Percentiles rank a stretch among this genome's conserved stretches.
Conservation (phyloP, 2,113 vertebrate species). For the Choloepus hoffmanni region DNA sequence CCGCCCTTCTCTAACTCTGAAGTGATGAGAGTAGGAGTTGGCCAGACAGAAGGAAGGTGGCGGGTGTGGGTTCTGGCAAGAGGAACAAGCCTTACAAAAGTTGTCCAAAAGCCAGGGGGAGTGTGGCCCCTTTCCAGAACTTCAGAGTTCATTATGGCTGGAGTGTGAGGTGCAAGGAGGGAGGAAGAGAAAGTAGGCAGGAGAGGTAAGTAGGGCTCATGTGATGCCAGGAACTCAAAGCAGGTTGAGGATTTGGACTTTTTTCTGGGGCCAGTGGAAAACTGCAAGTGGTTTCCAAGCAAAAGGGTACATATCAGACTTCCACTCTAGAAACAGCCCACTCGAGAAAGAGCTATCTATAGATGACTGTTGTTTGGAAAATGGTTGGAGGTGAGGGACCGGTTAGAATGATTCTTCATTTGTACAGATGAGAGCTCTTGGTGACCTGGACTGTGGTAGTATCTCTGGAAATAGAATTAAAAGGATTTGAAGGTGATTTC, state of each 20-base stretch:
- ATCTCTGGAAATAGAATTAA: neutral
- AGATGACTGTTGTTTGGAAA: neutral
- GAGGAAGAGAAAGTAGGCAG: neutral
- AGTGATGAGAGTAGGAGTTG: neutral
- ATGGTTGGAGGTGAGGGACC: neutral
- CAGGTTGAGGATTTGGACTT: neutral
- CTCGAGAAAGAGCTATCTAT: too few species aligned
- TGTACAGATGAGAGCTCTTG: neutral
- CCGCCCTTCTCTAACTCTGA: neutral
- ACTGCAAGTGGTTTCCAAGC: neutral
- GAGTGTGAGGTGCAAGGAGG: neutral
- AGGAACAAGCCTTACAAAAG: neutral
- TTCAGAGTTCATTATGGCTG: neutral
- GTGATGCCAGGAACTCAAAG: neutral
- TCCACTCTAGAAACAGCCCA: neutral
- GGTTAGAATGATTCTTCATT: neutral
- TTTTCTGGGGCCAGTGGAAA: neutral
- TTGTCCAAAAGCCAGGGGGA: neutral
- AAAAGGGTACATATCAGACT: neutral
- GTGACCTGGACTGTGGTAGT: neutral
- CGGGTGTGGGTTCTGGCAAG: neutral
- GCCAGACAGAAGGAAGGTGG: neutral
- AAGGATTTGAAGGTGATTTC: neutral
- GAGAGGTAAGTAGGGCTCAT: neutral
- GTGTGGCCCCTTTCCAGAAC: neutral